Evolutionary conservation across 2,113 vertebrate genomes (phyloP).

Genomic region (Merops nubicus): DNA sequence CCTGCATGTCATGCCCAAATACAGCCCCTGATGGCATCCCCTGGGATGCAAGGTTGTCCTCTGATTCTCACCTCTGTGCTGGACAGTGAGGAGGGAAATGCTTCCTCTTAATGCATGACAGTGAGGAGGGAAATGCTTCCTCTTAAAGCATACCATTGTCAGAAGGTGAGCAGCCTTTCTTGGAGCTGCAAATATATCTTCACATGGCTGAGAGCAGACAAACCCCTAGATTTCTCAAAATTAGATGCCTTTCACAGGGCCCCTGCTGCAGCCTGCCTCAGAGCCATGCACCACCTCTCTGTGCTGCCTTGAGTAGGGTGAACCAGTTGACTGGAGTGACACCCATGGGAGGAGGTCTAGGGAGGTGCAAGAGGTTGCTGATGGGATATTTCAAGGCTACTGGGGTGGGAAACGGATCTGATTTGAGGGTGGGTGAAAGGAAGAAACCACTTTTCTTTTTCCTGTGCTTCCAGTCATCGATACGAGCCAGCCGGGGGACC

Average conservation of each 20-base stretch:
- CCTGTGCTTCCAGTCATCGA: constrained; percentile 80
- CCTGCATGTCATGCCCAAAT: background rate
- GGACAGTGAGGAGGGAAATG: background rate
- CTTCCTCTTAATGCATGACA: background rate
- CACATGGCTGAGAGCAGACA: background rate
- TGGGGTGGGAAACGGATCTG: background rate
- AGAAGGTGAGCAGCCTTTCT: background rate
- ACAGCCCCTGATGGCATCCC: background rate
- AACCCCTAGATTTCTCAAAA: background rate
- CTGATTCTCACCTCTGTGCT: background rate
- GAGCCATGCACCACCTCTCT: background rate
- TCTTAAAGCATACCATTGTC: background rate
- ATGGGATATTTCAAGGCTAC: background rate
- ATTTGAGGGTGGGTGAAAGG: background rate
- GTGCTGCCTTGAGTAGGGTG: background rate
- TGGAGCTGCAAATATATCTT: background rate
- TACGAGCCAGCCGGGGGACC: constrained; percentile 83
- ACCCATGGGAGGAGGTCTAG: background rate
- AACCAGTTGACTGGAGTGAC: background rate
- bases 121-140: background rate
- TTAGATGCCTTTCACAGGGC: background rate
- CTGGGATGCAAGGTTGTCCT: background rate
- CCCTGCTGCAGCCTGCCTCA: background rate
- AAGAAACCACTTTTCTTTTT: background rate
- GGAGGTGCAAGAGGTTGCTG: background rate